phyloP scores from a whole-genome alignment of 2,113 vertebrate species.

The Labeo catla region DNA sequence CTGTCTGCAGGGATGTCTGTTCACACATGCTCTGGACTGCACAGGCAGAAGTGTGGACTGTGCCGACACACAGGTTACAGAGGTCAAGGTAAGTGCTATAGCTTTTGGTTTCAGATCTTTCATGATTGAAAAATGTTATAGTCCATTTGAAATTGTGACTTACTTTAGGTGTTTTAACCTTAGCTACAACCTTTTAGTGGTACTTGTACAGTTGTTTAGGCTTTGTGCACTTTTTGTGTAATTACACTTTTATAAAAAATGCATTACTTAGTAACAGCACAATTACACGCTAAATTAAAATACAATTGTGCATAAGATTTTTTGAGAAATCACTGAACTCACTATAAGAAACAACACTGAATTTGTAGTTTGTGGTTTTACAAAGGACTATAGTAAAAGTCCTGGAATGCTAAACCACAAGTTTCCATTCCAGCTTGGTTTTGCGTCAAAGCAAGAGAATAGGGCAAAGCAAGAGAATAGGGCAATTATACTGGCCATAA shows the following conservation, averaged over 20 bases:
- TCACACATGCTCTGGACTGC: slow-evolving; percentile 72
- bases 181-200: not conserved
- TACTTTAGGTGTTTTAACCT: not conserved
- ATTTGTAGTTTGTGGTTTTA: slow-evolving; percentile 1
- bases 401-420: slow-evolving; percentile 27
- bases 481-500: not conserved
- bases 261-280: not conserved
- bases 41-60: slow-evolving; percentile 63
- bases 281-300: not conserved
- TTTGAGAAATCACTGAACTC: not conserved
- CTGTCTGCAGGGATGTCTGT: slow-evolving; percentile 73
- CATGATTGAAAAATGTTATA: not conserved
- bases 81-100: slow-evolving; percentile 69
- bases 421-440: slow-evolving; percentile 31
- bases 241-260: not conserved
- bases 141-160: not conserved
- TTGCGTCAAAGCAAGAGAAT: slow-evolving; percentile 28
- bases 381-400: not conserved
- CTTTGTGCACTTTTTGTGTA: not conserved
- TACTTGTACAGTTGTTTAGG: not conserved
- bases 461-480: not conserved
- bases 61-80: slow-evolving; percentile 61
- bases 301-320: not conserved
- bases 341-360: not conserved
- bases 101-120: slow-evolving; percentile 2